Percentiles rank a stretch among this genome's conserved stretches.
Evolutionary conservation across 2,797 vertebrate species (phyloP).

Genomic region (Sebastes nivosus): DNA sequence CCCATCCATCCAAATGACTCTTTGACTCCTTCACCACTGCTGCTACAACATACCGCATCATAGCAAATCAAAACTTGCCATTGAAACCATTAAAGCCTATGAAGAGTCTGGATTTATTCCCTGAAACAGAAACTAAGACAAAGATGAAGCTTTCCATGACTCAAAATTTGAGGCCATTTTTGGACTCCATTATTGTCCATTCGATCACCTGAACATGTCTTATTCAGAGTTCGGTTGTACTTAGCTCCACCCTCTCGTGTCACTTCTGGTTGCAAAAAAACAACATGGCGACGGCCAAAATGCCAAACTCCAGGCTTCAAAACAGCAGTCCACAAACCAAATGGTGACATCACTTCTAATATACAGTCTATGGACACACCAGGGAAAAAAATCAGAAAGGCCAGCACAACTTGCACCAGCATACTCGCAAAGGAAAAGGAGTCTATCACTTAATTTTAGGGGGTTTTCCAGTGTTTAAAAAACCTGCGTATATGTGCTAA

Average conservation of each 20-base stretch:
- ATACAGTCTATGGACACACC: too few species aligned
- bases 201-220: too few species aligned
- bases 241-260: fast-evolving
- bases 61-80: neutral
- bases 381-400: too few species aligned
- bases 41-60: neutral
- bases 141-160: neutral
- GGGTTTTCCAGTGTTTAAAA: neutral
- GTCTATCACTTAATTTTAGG: neutral
- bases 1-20: neutral
- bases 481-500: neutral
- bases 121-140: neutral
- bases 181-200: neutral
- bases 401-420: too few species aligned
- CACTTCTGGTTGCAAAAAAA: too few species aligned
- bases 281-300: too few species aligned
- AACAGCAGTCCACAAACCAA: too few species aligned
- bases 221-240: too few species aligned
- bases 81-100: neutral
- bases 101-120: neutral
- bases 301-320: fast-evolving
- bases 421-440: neutral
- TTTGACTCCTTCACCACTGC: neutral
- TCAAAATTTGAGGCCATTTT: neutral
- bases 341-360: too few species aligned